phyloP scores from a whole-genome alignment of 2,888 invertebrate genomes.

The Rhamnusium bicolor region DNA sequence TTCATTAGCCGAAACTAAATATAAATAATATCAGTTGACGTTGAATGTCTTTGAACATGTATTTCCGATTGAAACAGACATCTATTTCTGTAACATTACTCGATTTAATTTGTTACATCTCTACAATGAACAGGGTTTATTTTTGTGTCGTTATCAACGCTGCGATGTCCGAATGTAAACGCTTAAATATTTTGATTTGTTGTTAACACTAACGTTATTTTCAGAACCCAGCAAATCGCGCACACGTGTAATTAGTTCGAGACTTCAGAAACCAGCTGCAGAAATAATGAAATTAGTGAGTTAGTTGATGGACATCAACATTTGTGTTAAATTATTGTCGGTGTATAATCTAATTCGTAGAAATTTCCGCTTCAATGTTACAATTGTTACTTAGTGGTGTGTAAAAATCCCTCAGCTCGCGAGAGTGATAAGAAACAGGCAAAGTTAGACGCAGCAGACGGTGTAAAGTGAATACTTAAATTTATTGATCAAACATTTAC shows the following conservation, averaged over 20 bases:
- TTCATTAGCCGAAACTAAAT: neutral
- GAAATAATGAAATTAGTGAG: slow-evolving; percentile 25
- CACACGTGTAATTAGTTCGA: slow-evolving; percentile 11
- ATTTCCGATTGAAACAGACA: slow-evolving; percentile 23
- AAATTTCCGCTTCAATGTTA: slow-evolving; percentile 13
- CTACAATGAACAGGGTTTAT: slow-evolving; percentile 21
- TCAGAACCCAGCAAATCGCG: slow-evolving; percentile 22
- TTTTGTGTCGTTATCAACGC: slow-evolving; percentile 26
- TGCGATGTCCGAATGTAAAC: slow-evolving; percentile 25
- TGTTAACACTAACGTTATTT: slow-evolving; percentile 26
- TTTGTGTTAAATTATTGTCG: neutral
- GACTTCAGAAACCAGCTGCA: neutral
- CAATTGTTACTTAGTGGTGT: slow-evolving; percentile 12
- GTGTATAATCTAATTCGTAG: neutral
- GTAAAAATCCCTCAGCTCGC: slow-evolving; percentile 2
- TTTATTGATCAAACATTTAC: slow-evolving; percentile 44
- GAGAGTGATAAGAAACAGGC: slow-evolving; percentile 17
- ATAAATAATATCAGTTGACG: slow-evolving; percentile 22
- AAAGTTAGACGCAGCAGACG: neutral
- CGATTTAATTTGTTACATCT: slow-evolving; percentile 24
- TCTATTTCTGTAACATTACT: slow-evolving; percentile 31
- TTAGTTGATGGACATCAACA: slow-evolving; percentile 9
- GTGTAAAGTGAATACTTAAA: slow-evolving; percentile 32
- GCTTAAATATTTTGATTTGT: slow-evolving; percentile 3
- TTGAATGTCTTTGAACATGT: slow-evolving; percentile 21